phyloP scores from a whole-genome alignment of 2,888 invertebrate species.

The Cremastinae sp. region DNA sequence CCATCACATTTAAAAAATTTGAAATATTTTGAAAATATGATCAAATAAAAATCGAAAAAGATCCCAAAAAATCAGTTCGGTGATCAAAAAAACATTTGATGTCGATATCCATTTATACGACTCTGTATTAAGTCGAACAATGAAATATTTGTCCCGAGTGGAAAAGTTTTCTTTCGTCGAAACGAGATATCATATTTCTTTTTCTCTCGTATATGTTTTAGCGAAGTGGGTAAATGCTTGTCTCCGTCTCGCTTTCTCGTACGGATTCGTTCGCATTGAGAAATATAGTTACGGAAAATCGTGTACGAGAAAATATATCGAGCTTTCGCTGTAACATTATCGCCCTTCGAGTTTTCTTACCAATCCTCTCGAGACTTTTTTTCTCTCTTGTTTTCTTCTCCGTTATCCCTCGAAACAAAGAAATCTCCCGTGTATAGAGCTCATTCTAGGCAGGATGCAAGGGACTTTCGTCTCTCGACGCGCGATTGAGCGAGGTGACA shows the following conservation, averaged over 20 bases:
- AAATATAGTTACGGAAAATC: no score
- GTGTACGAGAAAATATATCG: background rate
- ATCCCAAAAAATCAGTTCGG: no score
- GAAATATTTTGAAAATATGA: no score
- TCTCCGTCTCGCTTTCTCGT: constrained; percentile 27
- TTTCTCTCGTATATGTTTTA: constrained; percentile 17
- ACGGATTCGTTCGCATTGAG: background rate
- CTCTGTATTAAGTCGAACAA: background rate
- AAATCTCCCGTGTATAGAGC: constrained; percentile 69
- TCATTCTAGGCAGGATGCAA: constrained; percentile 14
- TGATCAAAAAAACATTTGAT: no score
- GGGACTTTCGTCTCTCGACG: constrained; percentile 67
- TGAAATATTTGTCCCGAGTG: constrained; percentile 42
- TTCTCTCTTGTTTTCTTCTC: constrained; percentile 58
- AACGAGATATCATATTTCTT: constrained; percentile 71
- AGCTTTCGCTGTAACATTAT: constrained; percentile 41
- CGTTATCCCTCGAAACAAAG: constrained; percentile 76
- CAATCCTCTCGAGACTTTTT: constrained; percentile 31
- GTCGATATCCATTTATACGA: background rate
- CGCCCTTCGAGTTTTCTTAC: constrained; percentile 43
- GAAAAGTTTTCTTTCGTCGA: constrained; percentile 67
- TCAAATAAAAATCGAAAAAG: no score
- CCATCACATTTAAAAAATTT: no score
- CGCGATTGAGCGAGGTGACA: constrained; percentile 76
- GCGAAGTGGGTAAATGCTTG: constrained; percentile 25